phyloP scores from a whole-genome alignment of 1,140 invertebrate species.

The Caenorhabditis brenneri region DNA sequence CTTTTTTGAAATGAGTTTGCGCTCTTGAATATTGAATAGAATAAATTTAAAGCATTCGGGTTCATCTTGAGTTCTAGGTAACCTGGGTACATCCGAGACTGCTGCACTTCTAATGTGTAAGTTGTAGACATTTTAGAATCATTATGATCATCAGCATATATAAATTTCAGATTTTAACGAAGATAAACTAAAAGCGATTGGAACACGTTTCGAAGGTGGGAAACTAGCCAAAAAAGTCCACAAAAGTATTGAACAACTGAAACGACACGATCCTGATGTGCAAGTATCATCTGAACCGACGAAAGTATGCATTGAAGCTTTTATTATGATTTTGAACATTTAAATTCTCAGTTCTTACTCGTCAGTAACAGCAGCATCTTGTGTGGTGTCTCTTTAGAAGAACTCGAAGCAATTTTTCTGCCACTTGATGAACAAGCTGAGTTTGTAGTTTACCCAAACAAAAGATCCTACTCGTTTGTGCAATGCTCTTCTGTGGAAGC shows the following conservation, averaged over 20 bases:
- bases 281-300: slow-evolving; percentile 45
- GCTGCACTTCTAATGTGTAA: background rate
- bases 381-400: slow-evolving; percentile 52
- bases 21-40: no score
- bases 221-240: slow-evolving; percentile 51
- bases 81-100: no score
- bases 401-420: slow-evolving; percentile 50
- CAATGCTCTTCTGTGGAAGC: slow-evolving; percentile 47
- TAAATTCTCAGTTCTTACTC: slow-evolving; percentile 48
- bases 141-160: no score
- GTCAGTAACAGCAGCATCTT: slow-evolving; percentile 55
- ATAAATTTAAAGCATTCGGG: no score
- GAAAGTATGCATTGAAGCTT: background rate
- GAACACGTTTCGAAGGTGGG: slow-evolving; percentile 28
- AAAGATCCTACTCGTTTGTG: slow-evolving; percentile 55
- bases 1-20: no score
- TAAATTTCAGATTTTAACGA: slow-evolving; percentile 56
- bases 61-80: no score
- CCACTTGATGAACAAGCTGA: slow-evolving; percentile 38
- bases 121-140: no score
- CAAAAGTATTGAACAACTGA: slow-evolving; percentile 50
- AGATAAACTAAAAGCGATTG: slow-evolving; percentile 30
- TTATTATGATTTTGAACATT: background rate
- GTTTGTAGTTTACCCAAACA: slow-evolving; percentile 51
- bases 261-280: slow-evolving; percentile 49